A percentile compares a stretch with the other conserved stretches of the same genome.
Evolutionary conservation across 2,797 vertebrate species (phyloP).

Genomic region (Dendrocincla tyrannina): DNA sequence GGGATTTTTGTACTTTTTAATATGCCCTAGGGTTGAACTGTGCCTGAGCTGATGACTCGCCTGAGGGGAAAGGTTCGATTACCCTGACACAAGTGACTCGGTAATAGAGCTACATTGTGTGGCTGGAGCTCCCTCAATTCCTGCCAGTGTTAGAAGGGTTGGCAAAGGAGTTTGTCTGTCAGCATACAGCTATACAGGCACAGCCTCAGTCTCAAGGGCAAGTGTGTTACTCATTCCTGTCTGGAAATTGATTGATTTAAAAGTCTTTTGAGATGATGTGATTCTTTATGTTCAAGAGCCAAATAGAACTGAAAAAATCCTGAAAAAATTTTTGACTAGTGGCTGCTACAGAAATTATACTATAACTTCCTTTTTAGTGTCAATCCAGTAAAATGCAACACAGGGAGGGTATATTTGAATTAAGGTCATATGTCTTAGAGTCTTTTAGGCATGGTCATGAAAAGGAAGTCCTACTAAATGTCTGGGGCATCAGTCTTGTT

Average conservation of each 20-base stretch:
- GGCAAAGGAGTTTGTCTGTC: not conserved
- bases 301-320: not conserved
- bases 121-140: not conserved
- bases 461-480: not conserved
- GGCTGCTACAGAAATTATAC: not conserved
- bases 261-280: not conserved
- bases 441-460: not conserved
- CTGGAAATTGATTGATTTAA: not conserved
- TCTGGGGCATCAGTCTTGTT: not conserved
- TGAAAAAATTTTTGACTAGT: not conserved
- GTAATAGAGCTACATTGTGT: not conserved
- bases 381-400: not conserved
- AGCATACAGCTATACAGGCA: not conserved
- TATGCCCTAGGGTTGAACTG: not conserved
- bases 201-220: not conserved
- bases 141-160: not conserved
- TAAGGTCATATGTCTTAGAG: not conserved
- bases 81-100: fast-evolving
- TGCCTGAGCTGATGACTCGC: not conserved
- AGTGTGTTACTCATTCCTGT: not conserved
- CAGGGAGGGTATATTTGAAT: not conserved
- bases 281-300: not conserved
- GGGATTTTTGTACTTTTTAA: not conserved
- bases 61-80: not conserved
- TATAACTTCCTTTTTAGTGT: not conserved